These are phyloP conservation scores for Diabrotica balteata DNA, from an alignment of 2,888 invertebrate species.

Conservation along the genomic window DNA sequence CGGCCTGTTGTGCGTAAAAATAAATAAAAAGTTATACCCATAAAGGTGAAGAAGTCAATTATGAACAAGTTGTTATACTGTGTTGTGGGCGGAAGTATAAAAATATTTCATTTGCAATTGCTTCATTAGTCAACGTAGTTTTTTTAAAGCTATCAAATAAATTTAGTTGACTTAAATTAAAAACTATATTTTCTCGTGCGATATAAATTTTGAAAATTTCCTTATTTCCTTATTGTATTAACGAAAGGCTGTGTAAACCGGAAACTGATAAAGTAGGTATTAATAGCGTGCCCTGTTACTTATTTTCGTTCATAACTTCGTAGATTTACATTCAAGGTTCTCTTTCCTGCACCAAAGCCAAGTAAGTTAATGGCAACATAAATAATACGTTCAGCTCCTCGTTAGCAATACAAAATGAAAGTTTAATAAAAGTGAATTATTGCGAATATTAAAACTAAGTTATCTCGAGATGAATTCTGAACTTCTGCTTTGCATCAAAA, in stretches of 20 bases:
- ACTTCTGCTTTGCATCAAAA: conserved; percentile 8
- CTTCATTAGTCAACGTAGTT: no score
- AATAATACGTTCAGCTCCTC: conserved; percentile 26
- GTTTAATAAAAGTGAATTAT: conserved; percentile 30
- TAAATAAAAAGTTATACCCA: no score
- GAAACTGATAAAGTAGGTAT: conserved; percentile 25
- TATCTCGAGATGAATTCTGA: conserved; percentile 22
- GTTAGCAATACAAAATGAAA: conserved; percentile 30
- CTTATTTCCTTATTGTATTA: background rate
- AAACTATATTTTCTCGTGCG: no score
- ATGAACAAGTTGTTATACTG: no score
- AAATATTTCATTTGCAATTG: no score
- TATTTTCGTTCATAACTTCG: conserved; percentile 21
- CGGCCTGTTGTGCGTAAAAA: no score
- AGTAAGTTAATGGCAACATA: conserved; percentile 26
- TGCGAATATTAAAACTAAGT: conserved; percentile 30
- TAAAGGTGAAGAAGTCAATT: no score
- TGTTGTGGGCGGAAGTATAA: no score
- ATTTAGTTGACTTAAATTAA: no score
- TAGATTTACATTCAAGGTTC: conserved; percentile 17
- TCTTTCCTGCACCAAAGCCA: conserved; percentile 10
- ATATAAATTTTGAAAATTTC: no score
- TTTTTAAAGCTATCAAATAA: background rate
- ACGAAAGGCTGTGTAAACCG: background rate
- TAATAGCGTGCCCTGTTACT: conserved; percentile 21